Evolutionary conservation across 2,888 invertebrate genomes (phyloP), one percentile per base, ranked within the genome.

Genomic region (Apeira syringaria): DNA sequence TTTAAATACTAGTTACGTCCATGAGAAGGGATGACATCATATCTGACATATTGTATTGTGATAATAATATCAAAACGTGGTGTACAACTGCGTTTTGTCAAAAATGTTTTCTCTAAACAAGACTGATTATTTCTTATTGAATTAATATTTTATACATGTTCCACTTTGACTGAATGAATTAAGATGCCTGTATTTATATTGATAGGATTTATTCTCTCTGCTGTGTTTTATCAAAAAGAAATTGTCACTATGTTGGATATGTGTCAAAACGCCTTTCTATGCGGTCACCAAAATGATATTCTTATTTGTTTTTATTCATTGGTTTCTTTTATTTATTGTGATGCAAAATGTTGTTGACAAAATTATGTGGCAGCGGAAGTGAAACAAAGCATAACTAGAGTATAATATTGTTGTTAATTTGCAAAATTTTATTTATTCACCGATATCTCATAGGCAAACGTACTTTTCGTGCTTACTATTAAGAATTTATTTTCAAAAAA

Each of bases 61-160:
- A 88, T 87, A 84, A 75, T 76, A 74, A 67, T 74, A 80, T 80
- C 81, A 67, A 79, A 64, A 60, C 82, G 82, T 80, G 76, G 44
- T 28, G 24, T 28, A n/a, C 64, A 66, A 60, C 68, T 69, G 67
- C 80, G 81, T 74, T 80, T 81, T 78, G 81, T 74, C 79, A 62
- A 77, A n/a, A 84, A 86, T 78, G 79, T 89, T 90, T 90, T 90
- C 87, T 89, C 86, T 86, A 87, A 89, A 86, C 85, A 90, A 91
- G 90, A 91, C 90, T 91, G 90, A 91, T 90, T 91, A 90, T 90
- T 90, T 90, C 88, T 90, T 89, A 84, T 87, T 88, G 80, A 88
- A 76, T 81, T 74, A 80, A 87, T 88, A 84, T 87, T 88, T 88
- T 88, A 83, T 87, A 89, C 86, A 80, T 77, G 78, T 87, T 87